phyloP scores from a whole-genome alignment of 2,888 invertebrate genomes.

The Philaethria dido region DNA sequence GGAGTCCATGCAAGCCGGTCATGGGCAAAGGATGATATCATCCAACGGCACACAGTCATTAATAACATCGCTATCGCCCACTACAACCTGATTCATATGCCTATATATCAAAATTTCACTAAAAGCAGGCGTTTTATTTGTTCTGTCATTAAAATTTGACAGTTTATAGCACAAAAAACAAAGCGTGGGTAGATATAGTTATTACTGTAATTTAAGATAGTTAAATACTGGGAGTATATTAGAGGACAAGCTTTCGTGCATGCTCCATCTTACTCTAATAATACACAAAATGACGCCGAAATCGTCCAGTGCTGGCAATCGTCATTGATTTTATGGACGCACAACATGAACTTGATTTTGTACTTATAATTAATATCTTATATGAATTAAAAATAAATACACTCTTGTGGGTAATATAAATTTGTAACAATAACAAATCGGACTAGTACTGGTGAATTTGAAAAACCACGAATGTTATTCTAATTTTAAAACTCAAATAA shows the following conservation, averaged over 20 bases:
- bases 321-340: slow-evolving; percentile 68
- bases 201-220: slow-evolving; percentile 35
- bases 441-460: too few species aligned
- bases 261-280: slow-evolving; percentile 50
- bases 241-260: slow-evolving; percentile 46
- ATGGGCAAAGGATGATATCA: slow-evolving; percentile 37
- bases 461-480: too few species aligned
- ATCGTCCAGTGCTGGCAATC: slow-evolving; percentile 51
- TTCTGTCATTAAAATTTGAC: slow-evolving; percentile 24
- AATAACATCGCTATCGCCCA: slow-evolving; percentile 44
- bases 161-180: slow-evolving; percentile 8
- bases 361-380: slow-evolving; percentile 29
- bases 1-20: slow-evolving; percentile 30
- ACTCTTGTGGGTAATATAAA: background rate
- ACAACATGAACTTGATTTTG: slow-evolving; percentile 69
- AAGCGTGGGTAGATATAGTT: slow-evolving; percentile 11
- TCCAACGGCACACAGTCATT: slow-evolving; percentile 36
- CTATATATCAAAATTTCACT: slow-evolving; percentile 41
- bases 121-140: slow-evolving; percentile 31
- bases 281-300: slow-evolving; percentile 48
- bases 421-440: background rate
- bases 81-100: slow-evolving; percentile 44
- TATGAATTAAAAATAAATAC: background rate
- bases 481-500: too few species aligned
- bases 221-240: slow-evolving; percentile 30